Evolutionary conservation across 92 coral and sea anemone species (phyloP).

Genomic region (Montipora capitata): DNA sequence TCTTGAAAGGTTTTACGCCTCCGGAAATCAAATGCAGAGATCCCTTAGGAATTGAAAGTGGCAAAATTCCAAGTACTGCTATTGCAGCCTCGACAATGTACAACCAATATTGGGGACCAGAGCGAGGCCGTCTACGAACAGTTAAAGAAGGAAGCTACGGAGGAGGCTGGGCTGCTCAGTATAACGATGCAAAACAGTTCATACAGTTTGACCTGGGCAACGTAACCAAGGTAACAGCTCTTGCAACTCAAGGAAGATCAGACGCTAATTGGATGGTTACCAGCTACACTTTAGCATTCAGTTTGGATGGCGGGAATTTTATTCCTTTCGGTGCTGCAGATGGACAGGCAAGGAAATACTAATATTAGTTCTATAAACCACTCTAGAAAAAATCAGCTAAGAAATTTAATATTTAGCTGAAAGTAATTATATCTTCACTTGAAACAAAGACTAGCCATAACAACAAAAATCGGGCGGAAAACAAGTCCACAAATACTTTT

Average conservation of each 20-base stretch:
- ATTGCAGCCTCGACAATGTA: conserved; percentile 77
- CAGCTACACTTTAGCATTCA: conserved; percentile 74
- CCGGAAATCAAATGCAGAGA: conserved; percentile 36
- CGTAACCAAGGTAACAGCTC: conserved; percentile 69
- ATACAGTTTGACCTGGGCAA: conserved; percentile 82
- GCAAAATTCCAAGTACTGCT: conserved; percentile 52
- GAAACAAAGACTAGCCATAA: no score
- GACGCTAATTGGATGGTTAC: conserved; percentile 86
- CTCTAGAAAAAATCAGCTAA: no score
- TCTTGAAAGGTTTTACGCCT: conserved; percentile 3
- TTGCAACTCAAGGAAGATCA: conserved; percentile 90
- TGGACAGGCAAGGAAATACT: neutral
- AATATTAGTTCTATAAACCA: no score
- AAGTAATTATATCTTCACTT: no score
- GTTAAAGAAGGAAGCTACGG: conserved; percentile 67
- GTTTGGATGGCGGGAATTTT: conserved; percentile 31
- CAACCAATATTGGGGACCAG: conserved; percentile 67
- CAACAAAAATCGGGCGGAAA: no score
- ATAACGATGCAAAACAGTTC: conserved; percentile 78
- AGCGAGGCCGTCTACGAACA: conserved; percentile 74
- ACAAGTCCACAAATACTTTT: no score
- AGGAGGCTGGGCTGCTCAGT: conserved; percentile 91
- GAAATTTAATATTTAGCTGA: no score
- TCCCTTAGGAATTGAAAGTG: conserved; percentile 32
- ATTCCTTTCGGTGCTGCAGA: neutral